phyloP scores from a whole-genome alignment of 2,113 vertebrate species.

The Poecilia latipinna region DNA sequence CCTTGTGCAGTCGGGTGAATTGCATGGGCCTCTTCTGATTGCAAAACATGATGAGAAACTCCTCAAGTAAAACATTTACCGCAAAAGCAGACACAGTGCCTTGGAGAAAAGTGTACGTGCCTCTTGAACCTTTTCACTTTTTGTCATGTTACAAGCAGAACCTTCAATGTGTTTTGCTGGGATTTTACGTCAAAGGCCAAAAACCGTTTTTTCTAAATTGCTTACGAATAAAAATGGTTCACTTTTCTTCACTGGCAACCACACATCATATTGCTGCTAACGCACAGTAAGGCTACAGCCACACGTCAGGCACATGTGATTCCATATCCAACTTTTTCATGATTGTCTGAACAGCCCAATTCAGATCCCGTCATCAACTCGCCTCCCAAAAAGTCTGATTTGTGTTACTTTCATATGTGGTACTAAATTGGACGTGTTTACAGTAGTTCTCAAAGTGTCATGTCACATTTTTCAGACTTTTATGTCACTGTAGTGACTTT shows the following conservation, averaged over 20 bases:
- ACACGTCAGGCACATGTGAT: too few relatives aligned
- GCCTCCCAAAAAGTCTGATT: too few relatives aligned
- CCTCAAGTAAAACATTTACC: slow-evolving; percentile 3
- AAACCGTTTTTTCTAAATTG: background rate
- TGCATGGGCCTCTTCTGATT: slow-evolving; percentile 5
- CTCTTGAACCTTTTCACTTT: background rate
- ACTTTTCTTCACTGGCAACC: background rate
- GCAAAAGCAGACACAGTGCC: background rate
- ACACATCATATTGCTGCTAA: background rate
- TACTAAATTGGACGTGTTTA: too few relatives aligned
- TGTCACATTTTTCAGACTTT: too few relatives aligned
- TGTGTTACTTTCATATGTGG: too few relatives aligned
- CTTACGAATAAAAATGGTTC: too few relatives aligned
- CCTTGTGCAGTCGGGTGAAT: slow-evolving; percentile 1
- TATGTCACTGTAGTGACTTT: too few relatives aligned
- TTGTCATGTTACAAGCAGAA: background rate
- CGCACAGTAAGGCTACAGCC: background rate
- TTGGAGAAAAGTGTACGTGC: background rate
- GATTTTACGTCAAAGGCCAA: background rate
- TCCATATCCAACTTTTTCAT: too few relatives aligned
- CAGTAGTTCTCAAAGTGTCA: too few relatives aligned
- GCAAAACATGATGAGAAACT: slow-evolving; percentile 14
- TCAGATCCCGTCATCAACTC: too few relatives aligned
- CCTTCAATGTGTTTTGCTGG: background rate
- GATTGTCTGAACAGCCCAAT: too few relatives aligned